These are phyloP conservation scores for Orussus abietinus DNA, from an alignment of 1,140 invertebrate genomes.

Conservation along the genomic window DNA sequence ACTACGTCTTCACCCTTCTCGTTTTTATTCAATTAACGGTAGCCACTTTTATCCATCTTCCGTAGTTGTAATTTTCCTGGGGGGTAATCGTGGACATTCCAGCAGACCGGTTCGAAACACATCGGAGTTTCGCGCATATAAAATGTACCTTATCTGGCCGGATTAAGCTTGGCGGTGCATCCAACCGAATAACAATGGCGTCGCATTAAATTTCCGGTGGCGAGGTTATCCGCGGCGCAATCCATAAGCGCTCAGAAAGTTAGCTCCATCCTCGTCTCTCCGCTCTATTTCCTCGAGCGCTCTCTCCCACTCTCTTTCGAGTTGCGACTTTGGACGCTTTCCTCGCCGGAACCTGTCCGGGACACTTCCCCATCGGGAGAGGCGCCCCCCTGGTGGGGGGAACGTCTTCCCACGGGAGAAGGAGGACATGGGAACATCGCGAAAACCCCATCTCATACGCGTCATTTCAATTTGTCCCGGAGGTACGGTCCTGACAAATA, in stretches of 20 bases:
- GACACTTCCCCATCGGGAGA: too few relatives aligned
- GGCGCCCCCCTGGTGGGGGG: background rate
- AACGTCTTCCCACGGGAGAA: too few relatives aligned
- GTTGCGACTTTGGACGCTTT: slow-evolving; percentile 3
- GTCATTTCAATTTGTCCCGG: slow-evolving; percentile 38
- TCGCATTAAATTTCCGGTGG: slow-evolving; percentile 14
- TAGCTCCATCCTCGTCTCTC: too few relatives aligned
- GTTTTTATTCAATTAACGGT: too few relatives aligned
- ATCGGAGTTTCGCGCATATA: slow-evolving; percentile 18
- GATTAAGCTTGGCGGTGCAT: slow-evolving; percentile 20
- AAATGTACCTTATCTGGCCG: slow-evolving; percentile 22
- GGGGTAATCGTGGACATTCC: too few relatives aligned
- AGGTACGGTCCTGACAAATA: slow-evolving; percentile 36
- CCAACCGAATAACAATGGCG: slow-evolving; percentile 28
- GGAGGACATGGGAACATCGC: slow-evolving; percentile 14
- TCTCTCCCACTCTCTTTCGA: slow-evolving; percentile 5
- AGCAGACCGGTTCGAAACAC: slow-evolving; percentile 12
- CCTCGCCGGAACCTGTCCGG: slow-evolving; percentile 2
- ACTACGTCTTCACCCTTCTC: too few relatives aligned
- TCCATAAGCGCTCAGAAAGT: slow-evolving; percentile 14
- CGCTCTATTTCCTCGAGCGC: slow-evolving; percentile 1
- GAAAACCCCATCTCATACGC: slow-evolving; percentile 31
- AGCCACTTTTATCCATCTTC: too few relatives aligned
- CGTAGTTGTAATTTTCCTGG: too few relatives aligned
- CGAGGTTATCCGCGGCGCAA: slow-evolving; percentile 10